A percentile compares a stretch with the other conserved stretches of the same genome.
phyloP scores from a whole-genome alignment of 2,797 vertebrate species.

The Oreortyx pictus region DNA sequence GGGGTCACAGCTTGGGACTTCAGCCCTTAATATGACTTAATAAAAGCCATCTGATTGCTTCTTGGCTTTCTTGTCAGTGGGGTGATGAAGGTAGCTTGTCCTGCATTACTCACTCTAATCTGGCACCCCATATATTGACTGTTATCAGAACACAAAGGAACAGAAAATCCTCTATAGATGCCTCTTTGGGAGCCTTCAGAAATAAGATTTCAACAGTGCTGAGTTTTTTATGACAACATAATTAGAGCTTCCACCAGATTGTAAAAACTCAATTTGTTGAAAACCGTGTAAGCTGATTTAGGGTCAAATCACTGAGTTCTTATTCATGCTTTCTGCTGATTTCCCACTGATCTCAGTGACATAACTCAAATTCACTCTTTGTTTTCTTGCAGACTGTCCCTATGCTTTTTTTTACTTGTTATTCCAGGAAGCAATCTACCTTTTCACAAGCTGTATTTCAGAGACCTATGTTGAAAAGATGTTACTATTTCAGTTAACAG shows the following conservation, averaged over 20 bases:
- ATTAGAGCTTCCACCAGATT: constrained; percentile 42
- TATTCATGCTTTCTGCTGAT: constrained; percentile 26
- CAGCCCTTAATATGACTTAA: neutral
- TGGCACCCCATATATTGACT: neutral
- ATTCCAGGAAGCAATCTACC: constrained; percentile 2
- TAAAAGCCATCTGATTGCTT: constrained; percentile 15
- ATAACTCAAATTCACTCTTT: neutral
- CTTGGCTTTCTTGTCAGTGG: neutral
- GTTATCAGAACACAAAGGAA: constrained; percentile 12
- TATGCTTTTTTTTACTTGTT: neutral
- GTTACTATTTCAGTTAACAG: constrained; percentile 8
- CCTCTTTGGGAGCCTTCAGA: constrained; percentile 23
- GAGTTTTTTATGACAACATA: constrained; percentile 54
- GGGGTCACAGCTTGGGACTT: neutral
- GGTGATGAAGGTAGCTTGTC: neutral
- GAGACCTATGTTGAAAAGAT: neutral
- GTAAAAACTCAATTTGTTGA: constrained; percentile 51
- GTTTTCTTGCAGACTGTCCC: neutral
- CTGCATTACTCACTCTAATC: neutral
- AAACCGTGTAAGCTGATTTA: constrained; percentile 28
- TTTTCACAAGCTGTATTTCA: constrained; percentile 7
- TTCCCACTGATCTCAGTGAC: constrained; percentile 14
- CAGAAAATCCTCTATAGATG: neutral
- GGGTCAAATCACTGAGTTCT: constrained; percentile 33
- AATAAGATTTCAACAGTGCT: constrained; percentile 24